Evolutionary conservation across 2,797 vertebrate genomes (phyloP).

Genomic region (Oryzias dopingdopingensis): DNA sequence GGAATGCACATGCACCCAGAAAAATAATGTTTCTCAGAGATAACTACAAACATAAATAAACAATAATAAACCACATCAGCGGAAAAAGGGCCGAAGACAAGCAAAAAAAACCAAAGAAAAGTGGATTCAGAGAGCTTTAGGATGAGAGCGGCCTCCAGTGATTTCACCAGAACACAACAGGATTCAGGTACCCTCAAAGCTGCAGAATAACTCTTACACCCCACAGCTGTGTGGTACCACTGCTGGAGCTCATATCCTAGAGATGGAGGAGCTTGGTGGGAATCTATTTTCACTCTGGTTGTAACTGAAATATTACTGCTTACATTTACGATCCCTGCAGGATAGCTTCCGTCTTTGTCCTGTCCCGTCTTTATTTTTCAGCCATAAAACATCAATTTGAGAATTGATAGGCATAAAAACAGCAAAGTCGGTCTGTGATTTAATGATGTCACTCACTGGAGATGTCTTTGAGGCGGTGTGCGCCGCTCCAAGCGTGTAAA

Average conservation of each 20-base stretch:
- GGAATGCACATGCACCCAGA: constrained; percentile 85
- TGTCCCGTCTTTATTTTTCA: constrained; percentile 1
- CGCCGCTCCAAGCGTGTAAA: constrained; percentile 16
- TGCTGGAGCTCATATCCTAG: constrained; percentile 9
- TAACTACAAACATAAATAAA: constrained; percentile 36
- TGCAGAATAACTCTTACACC: constrained; percentile 77
- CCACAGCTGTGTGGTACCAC: constrained; percentile 13
- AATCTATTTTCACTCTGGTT: constrained; percentile 5
- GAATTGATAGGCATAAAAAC: constrained; percentile 10
- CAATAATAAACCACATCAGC: constrained; percentile 59
- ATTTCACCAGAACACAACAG: constrained; percentile 73
- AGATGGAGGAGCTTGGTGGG: neutral
- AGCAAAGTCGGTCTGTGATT: constrained; percentile 7
- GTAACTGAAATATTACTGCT: constrained; percentile 9
- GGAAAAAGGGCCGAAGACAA: constrained; percentile 68
- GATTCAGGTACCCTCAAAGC: constrained; percentile 83
- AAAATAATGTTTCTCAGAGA: constrained; percentile 45
- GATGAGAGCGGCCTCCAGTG: constrained; percentile 81
- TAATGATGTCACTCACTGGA: constrained; percentile 15
- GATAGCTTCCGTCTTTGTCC: constrained; percentile 7
- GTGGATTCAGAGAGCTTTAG: constrained; percentile 68
- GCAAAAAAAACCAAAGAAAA: constrained; percentile 78
- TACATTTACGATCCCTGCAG: constrained; percentile 11
- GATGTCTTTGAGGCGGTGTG: constrained; percentile 6
- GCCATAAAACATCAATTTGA: constrained; percentile 5